Evolutionary conservation across 2,888 invertebrate species (phyloP).

Genomic region (Drosophila lutescens): DNA sequence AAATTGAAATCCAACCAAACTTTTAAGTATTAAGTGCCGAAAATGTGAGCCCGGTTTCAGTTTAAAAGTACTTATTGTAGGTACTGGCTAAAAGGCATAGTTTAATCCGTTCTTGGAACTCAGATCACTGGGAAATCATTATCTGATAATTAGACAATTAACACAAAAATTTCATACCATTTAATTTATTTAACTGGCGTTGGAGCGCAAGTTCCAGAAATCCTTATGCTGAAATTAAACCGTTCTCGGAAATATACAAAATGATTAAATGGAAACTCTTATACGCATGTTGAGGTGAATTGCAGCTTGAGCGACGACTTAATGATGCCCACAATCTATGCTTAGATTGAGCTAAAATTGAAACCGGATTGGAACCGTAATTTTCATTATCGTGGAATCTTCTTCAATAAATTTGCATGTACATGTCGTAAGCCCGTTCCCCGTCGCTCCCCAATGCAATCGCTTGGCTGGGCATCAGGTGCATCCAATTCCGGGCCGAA

Average conservation of each 20-base stretch:
- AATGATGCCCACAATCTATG: not conserved
- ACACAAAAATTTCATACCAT: too few species aligned
- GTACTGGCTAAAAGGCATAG: not conserved
- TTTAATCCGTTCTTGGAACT: too few species aligned
- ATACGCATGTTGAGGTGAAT: not conserved
- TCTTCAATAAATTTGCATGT: constrained; percentile 37
- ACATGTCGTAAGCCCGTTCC: not conserved
- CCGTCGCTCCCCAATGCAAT: not conserved
- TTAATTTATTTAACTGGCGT: too few species aligned
- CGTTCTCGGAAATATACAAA: too few species aligned
- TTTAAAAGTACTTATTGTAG: too few species aligned
- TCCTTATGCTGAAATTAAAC: too few species aligned
- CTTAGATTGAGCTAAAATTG: constrained; percentile 7
- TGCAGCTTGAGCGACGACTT: not conserved
- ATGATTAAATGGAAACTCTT: too few species aligned
- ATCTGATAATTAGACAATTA: too few species aligned
- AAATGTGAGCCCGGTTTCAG: too few species aligned
- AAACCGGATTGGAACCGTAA: constrained; percentile 17
- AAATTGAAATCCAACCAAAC: not conserved
- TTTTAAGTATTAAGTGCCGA: constrained; percentile 1
- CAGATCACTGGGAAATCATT: too few species aligned
- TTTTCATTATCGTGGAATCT: constrained; percentile 21
- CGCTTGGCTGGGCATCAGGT: constrained; percentile 33
- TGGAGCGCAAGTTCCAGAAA: too few species aligned
- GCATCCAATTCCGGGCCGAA: constrained; percentile 49